Conservation (phyloP, 2,888 invertebrate genomes). For the Aspidiotus destructor region DNA sequence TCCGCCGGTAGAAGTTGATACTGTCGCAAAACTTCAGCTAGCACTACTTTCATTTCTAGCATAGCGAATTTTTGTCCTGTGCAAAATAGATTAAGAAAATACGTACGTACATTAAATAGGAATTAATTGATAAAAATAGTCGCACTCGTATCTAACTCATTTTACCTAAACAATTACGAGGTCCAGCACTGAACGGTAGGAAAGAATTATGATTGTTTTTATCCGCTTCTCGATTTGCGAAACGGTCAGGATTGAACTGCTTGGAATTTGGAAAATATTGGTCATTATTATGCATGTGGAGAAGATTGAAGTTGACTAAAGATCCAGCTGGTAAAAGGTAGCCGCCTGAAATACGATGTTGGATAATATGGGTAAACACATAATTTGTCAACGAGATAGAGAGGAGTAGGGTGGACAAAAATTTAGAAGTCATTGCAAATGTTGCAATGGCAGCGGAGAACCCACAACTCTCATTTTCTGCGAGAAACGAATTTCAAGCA, state of each 20-base stretch:
- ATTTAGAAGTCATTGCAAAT: too few species aligned
- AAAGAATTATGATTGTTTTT: conserved; percentile 27
- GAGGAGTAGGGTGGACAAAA: too few species aligned
- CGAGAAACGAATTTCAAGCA: too few species aligned
- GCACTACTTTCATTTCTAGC: conserved; percentile 33
- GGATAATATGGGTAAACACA: too few species aligned
- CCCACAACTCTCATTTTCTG: too few species aligned
- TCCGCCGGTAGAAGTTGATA: conserved; percentile 19
- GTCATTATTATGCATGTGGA: conserved; percentile 27
- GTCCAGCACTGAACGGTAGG: conserved; percentile 34
- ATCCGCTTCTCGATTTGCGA: conserved; percentile 17
- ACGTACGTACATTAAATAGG: too few species aligned
- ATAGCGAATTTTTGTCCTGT: conserved; percentile 34
- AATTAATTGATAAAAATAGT: too few species aligned
- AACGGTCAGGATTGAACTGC: conserved; percentile 30
- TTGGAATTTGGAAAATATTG: conserved; percentile 25
- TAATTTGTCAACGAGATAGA: too few species aligned
- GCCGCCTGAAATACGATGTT: conserved; percentile 13
- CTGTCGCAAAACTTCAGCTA: conserved; percentile 24
- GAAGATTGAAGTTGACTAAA: conserved; percentile 11
- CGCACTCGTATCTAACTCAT: too few species aligned
- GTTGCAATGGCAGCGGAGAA: too few species aligned
- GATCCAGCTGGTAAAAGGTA: conserved; percentile 18
- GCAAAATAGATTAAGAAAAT: too few species aligned
- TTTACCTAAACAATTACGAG: conserved; percentile 34